Base-by-base conservation (phyloP, 2,888 invertebrate species). In the Tridacna gigas region DNA sequence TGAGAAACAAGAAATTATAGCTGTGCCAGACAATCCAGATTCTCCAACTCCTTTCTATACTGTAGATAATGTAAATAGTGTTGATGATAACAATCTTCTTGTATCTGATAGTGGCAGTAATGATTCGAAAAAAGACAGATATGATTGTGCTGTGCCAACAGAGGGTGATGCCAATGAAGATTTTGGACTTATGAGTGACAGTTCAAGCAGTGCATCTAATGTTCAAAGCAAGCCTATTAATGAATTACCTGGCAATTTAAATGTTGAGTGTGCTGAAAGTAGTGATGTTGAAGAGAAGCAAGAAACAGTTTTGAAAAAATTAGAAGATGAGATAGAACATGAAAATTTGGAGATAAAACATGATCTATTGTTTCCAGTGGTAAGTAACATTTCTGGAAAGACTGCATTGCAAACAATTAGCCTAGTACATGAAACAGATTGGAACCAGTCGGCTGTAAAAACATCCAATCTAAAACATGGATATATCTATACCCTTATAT, bases 341-440 rank as follows among this genome's bases (percentile, higher is more conserved):
- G n/a, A 60, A n/a, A 20, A 20, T 60, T 4, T 20, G 4, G 60
- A 60, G 18, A 60, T 60, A 60, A n/a, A 60, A 60, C 63, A 63
- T 63, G 25, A 63, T 1, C 25, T 63, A 9, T 48, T 73, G 25
- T 63, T 63, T 63, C 63, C 63, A 63, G 63, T 63, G 63, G 63
- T 63, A 7, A 37, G 37, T 37, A 37, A 7, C 7, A 37, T 37
- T 37, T 37, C 37, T 37, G 37, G 2, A 4, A 37, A 37, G 37
- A 37, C 37, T 37, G 37, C 7, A 4, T 37, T 37, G 37, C 37
- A 37, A 37, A 37, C 37, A 37, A 37, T 37, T 4, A 37, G 37
- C 37, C 7, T 37, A 37, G 2, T 37, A 4, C 37, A 2, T 37
- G 37, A 37, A 37, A 37, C 37, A 37, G 37, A 37, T 37, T 37